A percentile compares a stretch with the other conserved stretches of the same genome.
Conservation (phyloP, 2,888 invertebrate species). For the Lycocerus yunnanus region DNA sequence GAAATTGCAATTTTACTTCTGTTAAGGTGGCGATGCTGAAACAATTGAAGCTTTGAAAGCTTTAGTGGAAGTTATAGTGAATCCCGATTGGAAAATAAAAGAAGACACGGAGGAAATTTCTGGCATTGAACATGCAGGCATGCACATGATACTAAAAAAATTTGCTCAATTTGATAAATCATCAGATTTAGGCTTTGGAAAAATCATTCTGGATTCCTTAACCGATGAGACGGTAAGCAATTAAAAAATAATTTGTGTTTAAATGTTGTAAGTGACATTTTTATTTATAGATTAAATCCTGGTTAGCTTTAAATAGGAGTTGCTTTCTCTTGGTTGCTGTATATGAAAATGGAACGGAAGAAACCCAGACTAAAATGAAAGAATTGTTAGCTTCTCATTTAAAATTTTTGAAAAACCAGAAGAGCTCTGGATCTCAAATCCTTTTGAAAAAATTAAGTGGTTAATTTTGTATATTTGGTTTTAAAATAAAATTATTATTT, state of each 20-base stretch:
- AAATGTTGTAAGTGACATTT: constrained; percentile 18
- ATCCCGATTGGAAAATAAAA: constrained; percentile 62
- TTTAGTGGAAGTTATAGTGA: constrained; percentile 56
- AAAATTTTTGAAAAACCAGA: constrained; percentile 59
- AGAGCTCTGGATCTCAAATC: constrained; percentile 66
- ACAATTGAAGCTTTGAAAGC: constrained; percentile 56
- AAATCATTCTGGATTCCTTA: constrained; percentile 60
- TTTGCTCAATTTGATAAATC: constrained; percentile 64
- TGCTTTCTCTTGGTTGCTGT: constrained; percentile 74
- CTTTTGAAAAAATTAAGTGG: constrained; percentile 53
- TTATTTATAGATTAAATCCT: constrained; percentile 62
- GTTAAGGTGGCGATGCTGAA: constrained; percentile 37
- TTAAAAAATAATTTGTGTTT: not conserved
- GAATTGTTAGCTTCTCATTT: constrained; percentile 57
- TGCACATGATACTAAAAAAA: constrained; percentile 79
- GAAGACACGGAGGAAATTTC: constrained; percentile 54
- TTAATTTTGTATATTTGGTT: constrained; percentile 4
- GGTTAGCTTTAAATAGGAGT: constrained; percentile 75
- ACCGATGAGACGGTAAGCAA: constrained; percentile 61
- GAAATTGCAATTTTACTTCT: not conserved
- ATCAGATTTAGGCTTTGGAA: constrained; percentile 59
- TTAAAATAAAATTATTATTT: not conserved
- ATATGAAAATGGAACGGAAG: constrained; percentile 64
- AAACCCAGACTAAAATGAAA: constrained; percentile 56
- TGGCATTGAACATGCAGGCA: constrained; percentile 75